These are phyloP conservation scores for Uria aalge DNA, from an alignment of 2,113 vertebrate genomes.

Conservation along the genomic window DNA sequence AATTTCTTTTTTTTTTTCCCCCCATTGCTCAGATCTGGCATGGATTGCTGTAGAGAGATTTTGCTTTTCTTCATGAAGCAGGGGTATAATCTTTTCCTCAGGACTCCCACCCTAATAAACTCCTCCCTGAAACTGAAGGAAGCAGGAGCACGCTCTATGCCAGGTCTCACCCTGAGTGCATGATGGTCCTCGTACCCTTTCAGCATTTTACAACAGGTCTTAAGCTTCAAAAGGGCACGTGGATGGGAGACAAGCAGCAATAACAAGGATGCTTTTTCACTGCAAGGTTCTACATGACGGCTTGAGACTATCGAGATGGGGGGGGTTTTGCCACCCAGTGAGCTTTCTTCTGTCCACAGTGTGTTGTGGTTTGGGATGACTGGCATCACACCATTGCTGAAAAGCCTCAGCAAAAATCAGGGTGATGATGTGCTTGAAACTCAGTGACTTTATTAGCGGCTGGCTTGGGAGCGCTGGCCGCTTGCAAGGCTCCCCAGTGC, in stretches of 20 bases:
- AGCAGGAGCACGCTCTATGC: background rate
- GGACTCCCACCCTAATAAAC: background rate
- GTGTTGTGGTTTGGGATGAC: background rate
- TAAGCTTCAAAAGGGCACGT: background rate
- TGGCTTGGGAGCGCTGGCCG: background rate
- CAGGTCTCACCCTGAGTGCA: background rate
- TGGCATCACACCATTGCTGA: background rate
- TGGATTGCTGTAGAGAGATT: background rate
- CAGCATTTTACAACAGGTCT: background rate
- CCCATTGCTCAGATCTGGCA: background rate
- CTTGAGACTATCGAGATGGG: background rate
- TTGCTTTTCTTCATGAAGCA: background rate
- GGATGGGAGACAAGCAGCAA: background rate
- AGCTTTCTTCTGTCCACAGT: background rate
- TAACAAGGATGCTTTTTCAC: background rate
- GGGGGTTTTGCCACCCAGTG: background rate
- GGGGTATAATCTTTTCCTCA: background rate
- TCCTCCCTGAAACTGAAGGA: background rate
- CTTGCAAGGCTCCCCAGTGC: background rate
- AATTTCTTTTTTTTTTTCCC: background rate
- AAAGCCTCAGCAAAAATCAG: background rate
- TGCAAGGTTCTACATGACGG: background rate
- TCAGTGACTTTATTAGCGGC: background rate
- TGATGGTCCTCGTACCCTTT: background rate
- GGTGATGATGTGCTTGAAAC: background rate